A percentile compares a stretch with the other conserved stretches of the same genome.
Conservation (phyloP, 2,113 vertebrate species). For the Oenanthe melanoleuca region DNA sequence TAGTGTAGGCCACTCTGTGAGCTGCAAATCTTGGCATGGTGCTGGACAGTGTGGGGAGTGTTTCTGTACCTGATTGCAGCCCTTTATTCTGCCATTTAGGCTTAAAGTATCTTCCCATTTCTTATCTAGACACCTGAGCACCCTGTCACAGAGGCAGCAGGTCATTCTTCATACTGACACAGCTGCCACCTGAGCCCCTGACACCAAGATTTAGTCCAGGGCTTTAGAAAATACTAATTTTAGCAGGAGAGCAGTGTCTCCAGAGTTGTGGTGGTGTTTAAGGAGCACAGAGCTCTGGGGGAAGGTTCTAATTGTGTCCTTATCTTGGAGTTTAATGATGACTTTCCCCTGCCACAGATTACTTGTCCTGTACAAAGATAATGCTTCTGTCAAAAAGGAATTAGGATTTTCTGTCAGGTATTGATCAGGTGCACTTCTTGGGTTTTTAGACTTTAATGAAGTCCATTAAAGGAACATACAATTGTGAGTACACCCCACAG, state of each 20-base stretch:
- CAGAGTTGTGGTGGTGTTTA: neutral
- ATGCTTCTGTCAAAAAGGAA: neutral
- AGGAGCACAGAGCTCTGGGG: neutral
- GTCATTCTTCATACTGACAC: neutral
- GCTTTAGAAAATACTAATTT: conserved; percentile 22
- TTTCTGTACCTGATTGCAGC: conserved; percentile 6
- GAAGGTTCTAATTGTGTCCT: neutral
- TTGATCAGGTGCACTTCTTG: neutral
- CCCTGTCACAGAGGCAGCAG: neutral
- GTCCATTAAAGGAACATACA: neutral
- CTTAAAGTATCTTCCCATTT: conserved; percentile 9
- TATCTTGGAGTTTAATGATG: neutral
- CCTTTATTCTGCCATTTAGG: neutral
- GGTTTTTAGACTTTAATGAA: neutral
- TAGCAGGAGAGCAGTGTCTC: neutral
- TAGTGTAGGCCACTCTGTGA: neutral
- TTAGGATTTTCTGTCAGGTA: neutral
- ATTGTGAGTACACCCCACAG: neutral
- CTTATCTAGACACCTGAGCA: neutral
- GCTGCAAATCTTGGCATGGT: neutral
- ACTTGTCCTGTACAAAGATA: neutral
- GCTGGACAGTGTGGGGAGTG: neutral
- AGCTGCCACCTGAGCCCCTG: conserved; percentile 48
- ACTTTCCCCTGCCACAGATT: neutral
- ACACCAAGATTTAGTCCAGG: neutral